Evolutionary conservation across 2,113 vertebrate species (phyloP).

Genomic region (Colaptes auratus): DNA sequence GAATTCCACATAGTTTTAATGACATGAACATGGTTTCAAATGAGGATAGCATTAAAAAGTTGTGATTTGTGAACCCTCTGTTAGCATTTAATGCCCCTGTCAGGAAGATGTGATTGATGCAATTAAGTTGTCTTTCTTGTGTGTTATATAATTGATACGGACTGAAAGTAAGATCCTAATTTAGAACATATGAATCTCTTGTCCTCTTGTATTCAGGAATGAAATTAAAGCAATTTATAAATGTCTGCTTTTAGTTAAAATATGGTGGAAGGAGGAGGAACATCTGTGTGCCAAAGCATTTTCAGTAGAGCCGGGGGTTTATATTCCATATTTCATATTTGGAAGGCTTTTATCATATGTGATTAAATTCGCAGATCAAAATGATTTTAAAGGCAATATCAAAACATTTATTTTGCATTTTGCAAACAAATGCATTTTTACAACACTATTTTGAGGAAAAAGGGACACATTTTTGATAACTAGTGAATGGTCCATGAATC

Average conservation of each 20-base stretch:
- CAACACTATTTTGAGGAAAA: neutral
- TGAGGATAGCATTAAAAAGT: constrained; percentile 67
- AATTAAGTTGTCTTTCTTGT: constrained; percentile 85
- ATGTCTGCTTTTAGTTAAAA: constrained; percentile 79
- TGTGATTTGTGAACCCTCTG: constrained; percentile 75
- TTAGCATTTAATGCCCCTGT: constrained; percentile 81
- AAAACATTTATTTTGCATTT: constrained; percentile 65
- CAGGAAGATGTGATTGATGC: constrained; percentile 82
- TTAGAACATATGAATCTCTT: constrained; percentile 84
- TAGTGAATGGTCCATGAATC: neutral
- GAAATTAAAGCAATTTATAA: constrained; percentile 85
- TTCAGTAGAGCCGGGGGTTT: constrained; percentile 67
- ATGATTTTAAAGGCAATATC: constrained; percentile 65
- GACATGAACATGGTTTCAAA: constrained; percentile 43
- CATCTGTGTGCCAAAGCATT: constrained; percentile 72
- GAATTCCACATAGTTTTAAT: constrained; percentile 7
- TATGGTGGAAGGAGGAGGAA: constrained; percentile 36
- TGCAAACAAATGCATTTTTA: constrained; percentile 42
- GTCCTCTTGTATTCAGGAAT: constrained; percentile 82
- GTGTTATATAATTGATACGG: constrained; percentile 88
- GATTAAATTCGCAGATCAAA: constrained; percentile 67
- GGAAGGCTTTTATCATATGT: constrained; percentile 62
- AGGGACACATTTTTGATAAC: neutral
- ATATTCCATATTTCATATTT: constrained; percentile 65
- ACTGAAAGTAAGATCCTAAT: constrained; percentile 86